Base-by-base conservation (phyloP, 2,888 invertebrate genomes). In the Pseudococcus jackbeardsleyi region DNA sequence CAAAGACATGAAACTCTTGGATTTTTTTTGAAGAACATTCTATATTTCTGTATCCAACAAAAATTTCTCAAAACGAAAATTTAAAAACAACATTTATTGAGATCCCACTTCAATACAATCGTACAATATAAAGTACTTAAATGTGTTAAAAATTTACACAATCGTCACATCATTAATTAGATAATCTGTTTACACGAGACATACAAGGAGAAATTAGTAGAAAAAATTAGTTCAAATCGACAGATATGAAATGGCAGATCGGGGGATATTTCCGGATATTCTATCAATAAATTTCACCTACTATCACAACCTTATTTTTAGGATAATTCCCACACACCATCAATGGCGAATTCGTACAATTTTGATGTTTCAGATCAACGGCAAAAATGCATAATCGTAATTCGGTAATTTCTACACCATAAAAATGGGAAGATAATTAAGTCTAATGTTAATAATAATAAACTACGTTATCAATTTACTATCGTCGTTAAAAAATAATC, bases 71-170 rank as follows among this genome's bases (percentile, higher is more conserved):
- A n/a, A n/a, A n/a, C n/a, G n/a, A n/a, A 42, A 79, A n/a, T 42
- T 42, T 79, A 42, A 79, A 79, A 42, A 79, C 72, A 72, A 79
- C 79, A 79, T 79, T 79, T 79, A 79, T 79, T 79, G 79, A 79
- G 79, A 79, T 79, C 79, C 79, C 79, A 79, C 79, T 42, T 79
- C 79, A 79, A 59, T 19, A 59, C 59, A 59, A 59, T 19, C 59
- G 19, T 59, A 79, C 79, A 42, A 26, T 77, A 19, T n/a, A 22
- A 15, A 33, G n/a, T 39, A 77, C 42, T 19, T 79, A 79, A 39
- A 79, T 8, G 22, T 42, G 42, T 79, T 79, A 42, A 9, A 42
- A 42, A 79, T 79, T 42, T 42, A 68, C 12, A 42, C 79, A 79
- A 79, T 42, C 79, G 42, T 79, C 79, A 42, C 26, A 19, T 33